These are phyloP conservation scores for Macrosoma leucophasiata DNA, from an alignment of 2,888 invertebrate genomes.

Conservation along the genomic window DNA sequence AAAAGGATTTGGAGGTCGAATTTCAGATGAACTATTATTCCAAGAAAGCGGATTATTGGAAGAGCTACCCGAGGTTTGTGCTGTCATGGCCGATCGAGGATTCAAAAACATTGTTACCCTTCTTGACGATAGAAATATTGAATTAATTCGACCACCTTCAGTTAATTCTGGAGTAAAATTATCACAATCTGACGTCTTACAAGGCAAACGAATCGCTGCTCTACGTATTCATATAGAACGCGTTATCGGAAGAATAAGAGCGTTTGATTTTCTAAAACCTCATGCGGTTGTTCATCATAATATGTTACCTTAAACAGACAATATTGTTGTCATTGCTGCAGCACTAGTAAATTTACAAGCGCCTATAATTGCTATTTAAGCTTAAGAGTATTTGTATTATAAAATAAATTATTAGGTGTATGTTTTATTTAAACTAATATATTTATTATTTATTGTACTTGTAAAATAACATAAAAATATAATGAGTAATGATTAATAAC, in stretches of 20 bases:
- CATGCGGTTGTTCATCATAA: slow-evolving; percentile 7
- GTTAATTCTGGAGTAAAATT: slow-evolving; percentile 5
- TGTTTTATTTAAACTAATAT: slow-evolving; percentile 6
- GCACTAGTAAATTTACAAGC: slow-evolving; percentile 8
- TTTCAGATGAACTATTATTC: slow-evolving; percentile 19
- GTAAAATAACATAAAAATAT: slow-evolving; percentile 8
- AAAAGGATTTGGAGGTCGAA: slow-evolving; percentile 33
- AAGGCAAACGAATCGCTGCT: slow-evolving; percentile 4
- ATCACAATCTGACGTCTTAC: slow-evolving; percentile 5
- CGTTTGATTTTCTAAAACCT: slow-evolving; percentile 5
- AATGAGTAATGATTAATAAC: slow-evolving; percentile 5
- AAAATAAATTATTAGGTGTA: slow-evolving; percentile 7
- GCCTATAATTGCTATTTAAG: slow-evolving; percentile 3
- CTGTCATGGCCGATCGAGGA: slow-evolving; percentile 17
- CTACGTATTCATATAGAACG: slow-evolving; percentile 5
- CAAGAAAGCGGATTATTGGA: slow-evolving; percentile 16
- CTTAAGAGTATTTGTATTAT: slow-evolving; percentile 4
- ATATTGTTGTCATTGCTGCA: slow-evolving; percentile 11
- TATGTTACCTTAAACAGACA: slow-evolving; percentile 8
- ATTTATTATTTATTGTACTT: slow-evolving; percentile 11
- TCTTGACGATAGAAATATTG: slow-evolving; percentile 4
- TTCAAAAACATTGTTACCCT: slow-evolving; percentile 14
- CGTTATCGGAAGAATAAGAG: slow-evolving; percentile 6
- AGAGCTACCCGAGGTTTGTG: slow-evolving; percentile 1
- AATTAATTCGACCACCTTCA: slow-evolving; percentile 11